Evolutionary conservation across 2,797 vertebrate genomes (phyloP), one percentile per base, ranked within the genome.

Genomic region (Rhinatrema bivittatum): DNA sequence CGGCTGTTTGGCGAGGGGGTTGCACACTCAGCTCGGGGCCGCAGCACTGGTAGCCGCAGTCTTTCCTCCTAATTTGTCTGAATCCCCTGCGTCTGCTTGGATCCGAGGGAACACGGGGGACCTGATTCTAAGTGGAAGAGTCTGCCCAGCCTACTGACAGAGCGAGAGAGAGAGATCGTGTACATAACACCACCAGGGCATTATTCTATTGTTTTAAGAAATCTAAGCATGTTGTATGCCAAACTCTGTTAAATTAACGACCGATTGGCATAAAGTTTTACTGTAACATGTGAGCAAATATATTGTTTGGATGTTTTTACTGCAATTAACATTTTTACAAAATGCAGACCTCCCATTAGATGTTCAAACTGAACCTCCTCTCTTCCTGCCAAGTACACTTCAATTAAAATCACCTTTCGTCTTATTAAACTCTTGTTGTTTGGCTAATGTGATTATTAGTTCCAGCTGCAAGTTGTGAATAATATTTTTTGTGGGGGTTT

Each of bases 391-490:
- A 73, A 71, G 44, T 66, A 68, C 71, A 69, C 71, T 70, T 62
- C 65, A 69, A 62, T 66, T 62, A 67, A 67, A 73, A 63, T 68
- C 60, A 68, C 70, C 60, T 73, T 73, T 71, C 50, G 53, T 62
- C 60, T 57, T 69, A 71, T 73, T 65, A 62, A 73, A 65, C 58
- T 52, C 61, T 62, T 37, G 50, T 67, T 73, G 58, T 73, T 68
- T 62, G 65, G 55, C 47, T 69, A 71, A 62, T 70, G 58, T 42
- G 52, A 53, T 68, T 48, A 73, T 73, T 67, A 59, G 61, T 46
- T 71, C 62, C 67, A 71, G 62, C 60, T 73, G 62, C 52, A 55
- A 60, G 46, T 25, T 64, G 28, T 48, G 27, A 29, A 46, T 42
- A 49, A 56, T 65, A 55, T 31, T 41, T 39, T 42, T 51, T 43